These are phyloP conservation scores for Brassicogethes aeneus DNA, from an alignment of 2,888 invertebrate genomes.

Conservation along the genomic window DNA sequence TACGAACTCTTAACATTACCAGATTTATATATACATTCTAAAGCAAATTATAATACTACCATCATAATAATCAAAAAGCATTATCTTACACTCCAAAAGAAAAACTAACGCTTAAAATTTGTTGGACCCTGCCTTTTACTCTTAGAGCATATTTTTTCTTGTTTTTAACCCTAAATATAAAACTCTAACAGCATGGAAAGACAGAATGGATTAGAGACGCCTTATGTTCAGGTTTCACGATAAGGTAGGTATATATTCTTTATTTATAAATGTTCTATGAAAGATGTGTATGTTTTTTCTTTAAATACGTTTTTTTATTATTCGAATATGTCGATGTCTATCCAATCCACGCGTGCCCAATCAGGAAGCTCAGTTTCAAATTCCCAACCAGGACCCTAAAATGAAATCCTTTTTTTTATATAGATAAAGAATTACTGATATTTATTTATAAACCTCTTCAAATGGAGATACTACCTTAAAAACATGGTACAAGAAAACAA, in stretches of 20 bases:
- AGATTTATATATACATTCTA: background rate
- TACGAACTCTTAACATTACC: too few species aligned
- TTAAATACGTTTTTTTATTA: conserved; percentile 26
- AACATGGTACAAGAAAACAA: conserved; percentile 3
- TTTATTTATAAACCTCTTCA: conserved; percentile 1
- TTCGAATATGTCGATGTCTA: conserved; percentile 52
- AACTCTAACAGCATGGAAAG: conserved; percentile 32
- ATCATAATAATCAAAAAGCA: conserved; percentile 6
- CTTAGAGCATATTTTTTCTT: too few species aligned
- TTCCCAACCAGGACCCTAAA: conserved; percentile 88
- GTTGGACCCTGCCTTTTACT: conserved; percentile 35
- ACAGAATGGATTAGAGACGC: conserved; percentile 37
- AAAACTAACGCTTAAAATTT: too few species aligned
- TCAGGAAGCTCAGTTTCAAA: conserved; percentile 86
- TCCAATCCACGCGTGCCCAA: conserved; percentile 86
- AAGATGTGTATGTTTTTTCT: conserved; percentile 3
- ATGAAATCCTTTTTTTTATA: conserved; percentile 17
- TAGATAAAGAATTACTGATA: conserved; percentile 1
- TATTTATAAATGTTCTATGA: conserved; percentile 2
- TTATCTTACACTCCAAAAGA: conserved; percentile 9
- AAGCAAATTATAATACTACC: conserved; percentile 3
- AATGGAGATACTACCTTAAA: background rate
- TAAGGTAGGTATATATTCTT: conserved; percentile 8
- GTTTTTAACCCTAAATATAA: conserved; percentile 10
- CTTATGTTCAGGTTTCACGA: conserved; percentile 24